These are phyloP conservation scores for Pipistrellus pygmaeus DNA, from an alignment of 2,797 vertebrate genomes.

Conservation along the genomic window DNA sequence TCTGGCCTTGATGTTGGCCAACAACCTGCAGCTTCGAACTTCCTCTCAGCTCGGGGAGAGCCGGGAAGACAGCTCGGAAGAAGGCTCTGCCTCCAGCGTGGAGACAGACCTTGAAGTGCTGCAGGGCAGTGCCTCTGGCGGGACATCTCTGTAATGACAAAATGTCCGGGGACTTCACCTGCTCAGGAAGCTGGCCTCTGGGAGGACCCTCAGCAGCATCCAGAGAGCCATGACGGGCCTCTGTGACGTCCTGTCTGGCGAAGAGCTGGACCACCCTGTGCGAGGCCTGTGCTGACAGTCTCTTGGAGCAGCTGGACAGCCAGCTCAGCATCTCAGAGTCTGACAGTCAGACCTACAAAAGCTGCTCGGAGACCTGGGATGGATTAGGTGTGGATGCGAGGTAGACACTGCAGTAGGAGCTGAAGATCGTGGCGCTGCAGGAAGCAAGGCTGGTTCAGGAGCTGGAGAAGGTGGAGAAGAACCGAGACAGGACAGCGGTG, in stretches of 20 bases:
- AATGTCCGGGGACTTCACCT: constrained; percentile 88
- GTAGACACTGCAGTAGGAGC: constrained; percentile 90
- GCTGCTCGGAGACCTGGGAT: too few species aligned
- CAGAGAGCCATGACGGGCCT: constrained; percentile 93
- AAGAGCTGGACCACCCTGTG: constrained; percentile 95
- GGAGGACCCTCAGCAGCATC: constrained; percentile 93
- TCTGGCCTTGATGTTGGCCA: too few species aligned
- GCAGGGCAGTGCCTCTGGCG: not conserved
- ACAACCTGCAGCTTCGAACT: too few species aligned
- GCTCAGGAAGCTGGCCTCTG: constrained; percentile 92
- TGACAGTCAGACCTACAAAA: too few species aligned
- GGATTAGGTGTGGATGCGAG: constrained; percentile 85
- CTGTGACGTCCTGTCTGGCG: constrained; percentile 95
- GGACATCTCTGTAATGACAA: rapidly evolving
- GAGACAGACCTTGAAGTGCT: too few species aligned
- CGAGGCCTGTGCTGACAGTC: constrained; percentile 92
- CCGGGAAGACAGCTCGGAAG: too few species aligned
- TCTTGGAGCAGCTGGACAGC: too few species aligned
- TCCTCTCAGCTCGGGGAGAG: too few species aligned
- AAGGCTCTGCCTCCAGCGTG: too few species aligned
- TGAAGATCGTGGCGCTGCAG: constrained; percentile 91
- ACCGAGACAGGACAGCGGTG: constrained; percentile 79
- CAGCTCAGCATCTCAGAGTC: too few species aligned
- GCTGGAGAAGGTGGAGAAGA: constrained; percentile 91
- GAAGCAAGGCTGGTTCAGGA: constrained; percentile 92